Percentiles rank a stretch among this genome's conserved stretches.
phyloP scores from a whole-genome alignment of 2,113 vertebrate genomes.

The Chionomys nivalis region DNA sequence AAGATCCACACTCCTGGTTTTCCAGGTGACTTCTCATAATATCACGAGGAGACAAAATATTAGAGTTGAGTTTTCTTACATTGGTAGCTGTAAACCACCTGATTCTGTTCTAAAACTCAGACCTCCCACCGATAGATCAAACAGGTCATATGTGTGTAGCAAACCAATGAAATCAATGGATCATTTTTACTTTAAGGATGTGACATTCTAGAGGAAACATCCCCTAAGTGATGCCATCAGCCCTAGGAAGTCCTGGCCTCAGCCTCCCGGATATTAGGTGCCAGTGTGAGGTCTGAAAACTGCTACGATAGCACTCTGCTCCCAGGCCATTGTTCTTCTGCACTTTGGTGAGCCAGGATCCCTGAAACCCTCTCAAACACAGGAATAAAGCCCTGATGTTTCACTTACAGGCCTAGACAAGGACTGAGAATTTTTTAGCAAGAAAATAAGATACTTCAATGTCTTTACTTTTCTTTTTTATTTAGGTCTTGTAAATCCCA shows the following conservation, averaged over 20 bases:
- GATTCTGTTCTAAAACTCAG: background rate
- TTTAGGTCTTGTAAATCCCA: background rate
- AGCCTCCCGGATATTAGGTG: background rate
- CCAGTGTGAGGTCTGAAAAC: rapidly evolving
- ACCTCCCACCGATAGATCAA: background rate
- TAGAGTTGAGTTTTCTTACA: rapidly evolving
- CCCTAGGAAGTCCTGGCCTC: rapidly evolving
- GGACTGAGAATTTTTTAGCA: background rate
- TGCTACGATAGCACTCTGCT: rapidly evolving
- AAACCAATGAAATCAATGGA: rapidly evolving
- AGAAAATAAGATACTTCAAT: background rate
- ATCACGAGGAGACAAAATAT: background rate
- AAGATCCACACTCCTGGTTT: rapidly evolving
- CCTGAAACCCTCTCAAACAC: background rate
- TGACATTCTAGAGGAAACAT: rapidly evolving
- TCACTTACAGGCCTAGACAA: rapidly evolving
- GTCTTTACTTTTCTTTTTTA: background rate
- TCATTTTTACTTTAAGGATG: rapidly evolving
- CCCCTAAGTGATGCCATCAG: rapidly evolving
- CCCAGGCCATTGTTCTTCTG: rapidly evolving
- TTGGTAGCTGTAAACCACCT: background rate
- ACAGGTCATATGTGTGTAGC: rapidly evolving
- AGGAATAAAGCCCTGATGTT: no score
- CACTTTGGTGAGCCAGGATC: rapidly evolving
- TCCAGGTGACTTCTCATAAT: no score